Evolutionary conservation across 2,888 invertebrate genomes (phyloP).

Genomic region (Euplagia quadripunctaria): DNA sequence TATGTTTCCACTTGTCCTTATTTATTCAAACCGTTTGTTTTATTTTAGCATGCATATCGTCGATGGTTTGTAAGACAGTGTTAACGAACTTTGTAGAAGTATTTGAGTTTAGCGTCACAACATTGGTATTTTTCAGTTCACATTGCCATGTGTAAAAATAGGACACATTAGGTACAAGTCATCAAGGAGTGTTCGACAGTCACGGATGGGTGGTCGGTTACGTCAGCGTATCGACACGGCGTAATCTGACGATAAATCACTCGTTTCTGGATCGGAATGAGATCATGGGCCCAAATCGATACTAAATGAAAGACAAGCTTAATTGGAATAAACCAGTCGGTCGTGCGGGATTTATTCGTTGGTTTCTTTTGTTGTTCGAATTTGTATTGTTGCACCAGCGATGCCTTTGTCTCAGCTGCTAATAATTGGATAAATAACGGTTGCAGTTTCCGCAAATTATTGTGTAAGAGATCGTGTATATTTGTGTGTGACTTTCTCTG

Average conservation of each 20-base stretch:
- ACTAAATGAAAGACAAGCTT: slow-evolving; percentile 70
- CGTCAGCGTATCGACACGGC: slow-evolving; percentile 78
- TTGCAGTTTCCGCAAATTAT: slow-evolving; percentile 46
- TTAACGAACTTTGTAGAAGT: slow-evolving; percentile 46
- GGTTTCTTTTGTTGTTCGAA: slow-evolving; percentile 49
- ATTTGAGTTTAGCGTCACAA: slow-evolving; percentile 45
- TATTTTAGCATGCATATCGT: slow-evolving; percentile 34
- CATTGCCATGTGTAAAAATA: slow-evolving; percentile 77
- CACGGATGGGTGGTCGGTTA: slow-evolving; percentile 80
- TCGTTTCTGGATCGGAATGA: slow-evolving; percentile 80
- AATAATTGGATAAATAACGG: slow-evolving; percentile 49
- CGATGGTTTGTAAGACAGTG: slow-evolving; percentile 53
- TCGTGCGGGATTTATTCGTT: slow-evolving; percentile 53
- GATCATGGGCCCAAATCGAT: slow-evolving; percentile 79
- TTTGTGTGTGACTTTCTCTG: slow-evolving; percentile 23
- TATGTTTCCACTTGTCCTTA: slow-evolving; percentile 2
- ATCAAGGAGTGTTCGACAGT: slow-evolving; percentile 82
- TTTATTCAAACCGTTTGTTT: slow-evolving; percentile 1
- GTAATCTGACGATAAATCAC: slow-evolving; percentile 81
- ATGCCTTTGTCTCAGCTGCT: slow-evolving; percentile 48
- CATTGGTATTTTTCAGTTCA: slow-evolving; percentile 64
- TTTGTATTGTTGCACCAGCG: slow-evolving; percentile 49
- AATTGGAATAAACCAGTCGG: slow-evolving; percentile 62
- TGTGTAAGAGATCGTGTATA: slow-evolving; percentile 15
- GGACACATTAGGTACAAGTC: slow-evolving; percentile 72